phyloP scores from a whole-genome alignment of 2,113 vertebrate genomes.

The Macquaria ambigua region DNA sequence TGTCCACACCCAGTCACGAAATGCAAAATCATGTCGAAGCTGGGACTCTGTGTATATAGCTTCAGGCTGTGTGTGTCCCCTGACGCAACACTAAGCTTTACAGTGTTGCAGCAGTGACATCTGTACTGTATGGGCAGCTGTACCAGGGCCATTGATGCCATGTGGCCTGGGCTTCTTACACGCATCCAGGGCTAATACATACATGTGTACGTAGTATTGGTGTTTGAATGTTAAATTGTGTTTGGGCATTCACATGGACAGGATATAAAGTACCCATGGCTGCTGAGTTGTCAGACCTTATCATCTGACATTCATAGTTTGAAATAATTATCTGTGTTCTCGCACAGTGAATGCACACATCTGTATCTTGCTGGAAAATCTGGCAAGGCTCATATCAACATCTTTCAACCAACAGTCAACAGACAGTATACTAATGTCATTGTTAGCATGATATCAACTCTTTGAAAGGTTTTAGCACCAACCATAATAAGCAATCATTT shows the following conservation, averaged over 20 bases:
- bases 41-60: too few relatives aligned
- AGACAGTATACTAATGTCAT: neutral
- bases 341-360: neutral
- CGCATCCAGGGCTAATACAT: too few relatives aligned
- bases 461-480: neutral
- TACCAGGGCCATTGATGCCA: neutral
- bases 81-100: too few relatives aligned
- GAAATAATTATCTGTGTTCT: neutral
- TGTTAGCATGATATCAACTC: neutral
- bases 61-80: too few relatives aligned
- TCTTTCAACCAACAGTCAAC: neutral
- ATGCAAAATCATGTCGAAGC: conserved; percentile 1
- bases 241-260: neutral
- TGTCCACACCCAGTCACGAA: neutral
- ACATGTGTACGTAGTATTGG: neutral
- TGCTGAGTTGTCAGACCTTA: too few relatives aligned
- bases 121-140: conserved; percentile 11
- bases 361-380: neutral
- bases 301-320: neutral
- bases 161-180: neutral
- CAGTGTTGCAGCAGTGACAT: conserved; percentile 8
- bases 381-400: too few relatives aligned
- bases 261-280: too few relatives aligned
- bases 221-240: neutral
- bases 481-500: neutral